Evolutionary conservation across 2,113 vertebrate genomes (phyloP).

Genomic region (Microcebus tavaratra): DNA sequence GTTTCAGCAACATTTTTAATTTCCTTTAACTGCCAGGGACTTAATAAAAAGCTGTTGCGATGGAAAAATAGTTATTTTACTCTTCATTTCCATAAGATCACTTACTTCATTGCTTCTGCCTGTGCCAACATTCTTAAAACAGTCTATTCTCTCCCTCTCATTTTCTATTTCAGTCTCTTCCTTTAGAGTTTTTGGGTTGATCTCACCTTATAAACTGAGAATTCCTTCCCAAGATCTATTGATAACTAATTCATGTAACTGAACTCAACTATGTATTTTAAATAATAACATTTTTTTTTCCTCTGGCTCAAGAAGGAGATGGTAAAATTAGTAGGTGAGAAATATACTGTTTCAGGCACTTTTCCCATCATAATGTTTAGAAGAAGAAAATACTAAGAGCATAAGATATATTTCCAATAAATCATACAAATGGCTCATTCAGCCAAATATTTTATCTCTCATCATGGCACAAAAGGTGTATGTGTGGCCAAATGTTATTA

Average conservation of each 20-base stretch:
- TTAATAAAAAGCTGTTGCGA: neutral
- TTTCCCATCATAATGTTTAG: neutral
- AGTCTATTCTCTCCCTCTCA: neutral
- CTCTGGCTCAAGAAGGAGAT: neutral
- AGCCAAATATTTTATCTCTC: constrained; percentile 30
- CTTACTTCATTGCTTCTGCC: neutral
- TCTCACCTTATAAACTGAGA: neutral
- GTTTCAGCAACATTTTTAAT: neutral
- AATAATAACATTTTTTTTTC: neutral
- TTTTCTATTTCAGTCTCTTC: neutral
- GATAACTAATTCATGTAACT: neutral
- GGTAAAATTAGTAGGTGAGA: neutral
- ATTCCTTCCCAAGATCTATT: neutral
- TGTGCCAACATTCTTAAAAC: neutral
- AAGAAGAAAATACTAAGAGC: neutral
- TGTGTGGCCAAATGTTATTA: neutral
- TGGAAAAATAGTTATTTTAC: neutral
- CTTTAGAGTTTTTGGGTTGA: neutral
- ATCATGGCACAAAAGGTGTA: neutral
- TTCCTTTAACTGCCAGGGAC: neutral
- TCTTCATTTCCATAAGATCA: neutral
- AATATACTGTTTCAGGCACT: neutral
- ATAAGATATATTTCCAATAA: neutral
- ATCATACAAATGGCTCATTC: neutral
- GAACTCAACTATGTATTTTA: neutral